Evolutionary conservation across 2,888 invertebrate species (phyloP).

Genomic region (Candidula unifasciata): DNA sequence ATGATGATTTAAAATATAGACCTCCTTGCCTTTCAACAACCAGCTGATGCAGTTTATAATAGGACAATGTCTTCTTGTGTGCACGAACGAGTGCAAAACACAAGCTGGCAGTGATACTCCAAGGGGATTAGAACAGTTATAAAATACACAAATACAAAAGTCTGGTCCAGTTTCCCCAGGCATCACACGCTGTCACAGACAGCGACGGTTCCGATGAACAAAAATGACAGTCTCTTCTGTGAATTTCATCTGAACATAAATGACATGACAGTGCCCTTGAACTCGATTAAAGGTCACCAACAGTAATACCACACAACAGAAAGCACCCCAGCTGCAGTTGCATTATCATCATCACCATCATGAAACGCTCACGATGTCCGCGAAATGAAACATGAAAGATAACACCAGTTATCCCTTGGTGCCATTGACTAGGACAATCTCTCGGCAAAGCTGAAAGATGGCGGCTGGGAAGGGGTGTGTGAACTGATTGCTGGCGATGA

Average conservation of each 20-base stretch:
- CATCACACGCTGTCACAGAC: slow-evolving; percentile 42
- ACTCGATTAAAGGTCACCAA: not conserved
- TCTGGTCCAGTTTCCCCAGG: slow-evolving; percentile 14
- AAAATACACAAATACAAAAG: slow-evolving; percentile 16
- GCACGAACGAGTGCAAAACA: not conserved
- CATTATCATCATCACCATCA: slow-evolving; percentile 9
- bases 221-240: not conserved
- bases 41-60: not conserved
- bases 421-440: slow-evolving; percentile 63
- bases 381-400: slow-evolving; percentile 4
- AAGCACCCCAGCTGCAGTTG: slow-evolving; percentile 20
- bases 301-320: not conserved
- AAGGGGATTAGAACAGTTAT: slow-evolving; percentile 24
- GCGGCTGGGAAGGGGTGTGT: slow-evolving; percentile 58
- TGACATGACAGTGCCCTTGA: slow-evolving; percentile 9
- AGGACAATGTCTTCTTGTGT: too few relatives aligned
- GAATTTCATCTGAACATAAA: too few relatives aligned
- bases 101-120: not conserved
- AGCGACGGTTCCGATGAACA: slow-evolving; percentile 6
- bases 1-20: not conserved
- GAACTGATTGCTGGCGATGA: slow-evolving; percentile 33
- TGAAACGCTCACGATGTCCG: not conserved
- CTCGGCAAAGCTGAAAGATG: slow-evolving; percentile 70
- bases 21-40: not conserved
- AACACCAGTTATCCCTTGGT: not conserved